Evolutionary conservation across 2,797 vertebrate species (phyloP).

Genomic region (Cossypha heuglini): DNA sequence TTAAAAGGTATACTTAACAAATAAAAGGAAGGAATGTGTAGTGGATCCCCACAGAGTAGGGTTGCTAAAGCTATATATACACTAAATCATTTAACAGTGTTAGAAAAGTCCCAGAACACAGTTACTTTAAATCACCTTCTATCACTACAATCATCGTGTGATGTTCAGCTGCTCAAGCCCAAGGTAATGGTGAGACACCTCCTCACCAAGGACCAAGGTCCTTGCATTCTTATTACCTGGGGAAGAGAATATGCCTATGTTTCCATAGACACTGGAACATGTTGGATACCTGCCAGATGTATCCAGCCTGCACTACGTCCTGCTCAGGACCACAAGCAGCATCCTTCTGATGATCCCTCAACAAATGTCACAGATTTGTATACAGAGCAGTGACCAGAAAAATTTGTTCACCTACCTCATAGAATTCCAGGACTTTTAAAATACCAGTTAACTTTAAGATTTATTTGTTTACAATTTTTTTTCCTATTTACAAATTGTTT

Average conservation of each 20-base stretch:
- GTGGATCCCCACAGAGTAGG: background rate
- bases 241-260: background rate
- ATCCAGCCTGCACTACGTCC: background rate
- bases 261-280: background rate
- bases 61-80: background rate
- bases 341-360: too few relatives aligned
- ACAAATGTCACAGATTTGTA: too few relatives aligned
- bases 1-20: background rate
- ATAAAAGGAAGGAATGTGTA: background rate
- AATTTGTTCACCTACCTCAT: too few relatives aligned
- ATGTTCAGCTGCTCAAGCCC: too few relatives aligned
- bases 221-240: background rate
- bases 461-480: too few relatives aligned
- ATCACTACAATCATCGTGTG: background rate
- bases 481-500: too few relatives aligned
- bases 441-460: too few relatives aligned
- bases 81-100: background rate
- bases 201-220: background rate
- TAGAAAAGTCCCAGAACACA: background rate
- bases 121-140: background rate
- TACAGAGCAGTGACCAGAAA: too few relatives aligned
- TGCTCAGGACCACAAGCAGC: too few relatives aligned
- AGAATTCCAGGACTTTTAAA: too few relatives aligned
- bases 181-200: too few relatives aligned
- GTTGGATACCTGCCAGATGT: background rate